Evolutionary conservation across 2,888 invertebrate species (phyloP).

Genomic region (Hymenopus coronatus): DNA sequence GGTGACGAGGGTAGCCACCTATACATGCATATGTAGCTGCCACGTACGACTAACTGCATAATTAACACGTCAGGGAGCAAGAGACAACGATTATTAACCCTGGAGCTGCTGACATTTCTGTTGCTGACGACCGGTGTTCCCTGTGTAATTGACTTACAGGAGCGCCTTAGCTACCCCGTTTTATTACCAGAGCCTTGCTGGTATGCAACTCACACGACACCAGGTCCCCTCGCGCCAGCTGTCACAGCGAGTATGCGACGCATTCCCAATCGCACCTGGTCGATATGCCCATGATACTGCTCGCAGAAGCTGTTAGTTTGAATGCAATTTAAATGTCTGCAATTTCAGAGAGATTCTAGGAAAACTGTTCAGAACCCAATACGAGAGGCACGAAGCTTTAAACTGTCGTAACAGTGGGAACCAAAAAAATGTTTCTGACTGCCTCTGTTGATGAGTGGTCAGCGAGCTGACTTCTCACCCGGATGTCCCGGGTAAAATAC

Average conservation of each 20-base stretch:
- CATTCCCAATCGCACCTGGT: neutral
- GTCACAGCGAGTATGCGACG: neutral
- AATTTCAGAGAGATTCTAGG: no score
- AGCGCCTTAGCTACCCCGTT: neutral
- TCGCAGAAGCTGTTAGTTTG: no score
- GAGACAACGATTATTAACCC: neutral
- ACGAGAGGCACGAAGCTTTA: no score
- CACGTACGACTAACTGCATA: neutral
- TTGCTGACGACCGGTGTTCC: neutral
- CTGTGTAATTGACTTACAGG: neutral
- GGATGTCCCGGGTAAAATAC: no score
- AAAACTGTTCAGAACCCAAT: no score
- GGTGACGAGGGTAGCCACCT: neutral
- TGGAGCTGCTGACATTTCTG: neutral
- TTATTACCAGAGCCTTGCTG: neutral
- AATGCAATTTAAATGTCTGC: no score
- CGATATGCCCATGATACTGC: neutral
- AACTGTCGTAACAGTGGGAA: no score
- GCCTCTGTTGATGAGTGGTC: no score
- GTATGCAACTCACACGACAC: neutral
- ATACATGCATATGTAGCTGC: neutral
- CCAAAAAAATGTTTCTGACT: no score
- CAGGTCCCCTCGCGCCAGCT: neutral
- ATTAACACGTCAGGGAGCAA: neutral
- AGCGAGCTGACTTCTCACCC: no score